Percentiles rank a stretch among this genome's conserved stretches.
These are phyloP conservation scores for Lycocorax pyrrhopterus DNA, from an alignment of 2,113 vertebrate genomes.

Conservation along the genomic window DNA sequence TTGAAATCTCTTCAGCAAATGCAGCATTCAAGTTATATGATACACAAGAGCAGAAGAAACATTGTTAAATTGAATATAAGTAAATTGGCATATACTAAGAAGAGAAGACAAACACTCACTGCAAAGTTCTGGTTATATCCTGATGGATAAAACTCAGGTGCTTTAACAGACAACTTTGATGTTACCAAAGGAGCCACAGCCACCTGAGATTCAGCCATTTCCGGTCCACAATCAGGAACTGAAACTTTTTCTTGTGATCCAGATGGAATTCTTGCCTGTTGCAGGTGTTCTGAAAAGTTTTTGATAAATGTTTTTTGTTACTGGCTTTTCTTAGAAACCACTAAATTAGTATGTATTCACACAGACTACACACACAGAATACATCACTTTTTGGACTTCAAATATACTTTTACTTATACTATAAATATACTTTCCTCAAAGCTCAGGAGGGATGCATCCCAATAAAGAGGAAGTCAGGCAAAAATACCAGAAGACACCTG, in stretches of 20 bases:
- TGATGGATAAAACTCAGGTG: constrained; percentile 89
- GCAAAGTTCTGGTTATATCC: constrained; percentile 66
- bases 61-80: neutral
- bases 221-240: constrained; percentile 49
- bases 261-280: constrained; percentile 49
- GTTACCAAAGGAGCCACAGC: constrained; percentile 69
- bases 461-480: neutral
- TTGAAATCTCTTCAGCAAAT: neutral
- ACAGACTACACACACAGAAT: neutral
- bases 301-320: neutral
- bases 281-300: constrained; percentile 61
- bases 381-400: neutral
- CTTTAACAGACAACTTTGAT: constrained; percentile 87
- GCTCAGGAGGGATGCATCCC: neutral
- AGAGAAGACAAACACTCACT: constrained; percentile 64
- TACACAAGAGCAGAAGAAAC: neutral
- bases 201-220: constrained; percentile 67
- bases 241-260: constrained; percentile 60
- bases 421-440: neutral
- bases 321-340: neutral
- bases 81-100: neutral
- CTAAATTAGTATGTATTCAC: neutral
- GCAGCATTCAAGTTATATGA: neutral
- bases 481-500: neutral
- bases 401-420: neutral